Base-by-base conservation (phyloP, 2,113 vertebrate genomes). In the Collichthys lucidus region DNA sequence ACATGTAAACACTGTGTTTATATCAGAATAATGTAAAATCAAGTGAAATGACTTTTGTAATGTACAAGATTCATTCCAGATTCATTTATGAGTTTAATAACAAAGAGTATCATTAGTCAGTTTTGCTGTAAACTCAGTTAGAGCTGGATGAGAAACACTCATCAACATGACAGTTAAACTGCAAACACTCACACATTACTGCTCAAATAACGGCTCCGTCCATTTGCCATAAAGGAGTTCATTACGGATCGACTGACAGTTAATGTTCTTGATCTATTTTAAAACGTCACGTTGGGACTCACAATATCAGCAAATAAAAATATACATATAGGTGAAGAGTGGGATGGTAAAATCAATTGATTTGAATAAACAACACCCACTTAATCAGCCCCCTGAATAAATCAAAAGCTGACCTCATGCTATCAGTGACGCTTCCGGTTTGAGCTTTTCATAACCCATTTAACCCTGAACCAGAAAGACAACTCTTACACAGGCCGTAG, bases 311-410 rank as follows among this genome's bases (percentile, higher is more conserved):
- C 42, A 63, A 78, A 82, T 65, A 53, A 44, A 75, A 35, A 52
- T 16, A 82, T 8, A 29, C 31, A 72, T 1, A 63, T 71, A 88
- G 64, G 44, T 61, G 49, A 85, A 66, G 77, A 82, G 79, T 80
- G 61, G 86, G 80, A 52, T 66, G 76, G 29, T 63, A 20, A 79
- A 82, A 88, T 82, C 75, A 86, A 86, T 77, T 56, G 75, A 74
- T 77, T 40, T 73, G 56, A 81, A 82, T 65, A 88, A 84, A 83
- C 47, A 88, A 79, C 84, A 57, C 83, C 80, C 60, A 85, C 80
- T 63, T 82, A 71, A 80, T 66, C 57, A 85, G 44, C 69, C 57
- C 59, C n/a, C 42, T 70, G 84, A 84, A 79, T 81, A 72, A 83
- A 90, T 80, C 49, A 83, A 79, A 85, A 47, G 66, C 59, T 72